Percentiles rank a stretch among this genome's conserved stretches.
Conservation (phyloP, 2,888 invertebrate species). For the Cheilosia vulpina region DNA sequence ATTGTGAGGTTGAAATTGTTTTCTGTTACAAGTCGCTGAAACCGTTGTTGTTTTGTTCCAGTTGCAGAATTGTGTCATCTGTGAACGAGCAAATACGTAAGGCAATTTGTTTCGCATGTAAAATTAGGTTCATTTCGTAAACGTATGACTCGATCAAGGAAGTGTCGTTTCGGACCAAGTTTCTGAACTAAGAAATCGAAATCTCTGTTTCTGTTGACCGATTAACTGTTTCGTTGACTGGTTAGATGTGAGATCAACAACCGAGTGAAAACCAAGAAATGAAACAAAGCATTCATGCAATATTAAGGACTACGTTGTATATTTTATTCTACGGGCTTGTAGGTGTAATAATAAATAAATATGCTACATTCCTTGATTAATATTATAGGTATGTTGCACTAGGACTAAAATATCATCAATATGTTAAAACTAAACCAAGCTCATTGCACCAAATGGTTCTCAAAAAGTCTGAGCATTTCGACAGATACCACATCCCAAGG, state of each 20-base stretch:
- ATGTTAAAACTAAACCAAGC: constrained; percentile 6
- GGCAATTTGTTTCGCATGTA: too few relatives aligned
- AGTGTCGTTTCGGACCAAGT: too few relatives aligned
- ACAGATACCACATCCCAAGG: constrained; percentile 98
- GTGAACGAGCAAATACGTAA: too few relatives aligned
- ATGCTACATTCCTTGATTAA: constrained; percentile 33
- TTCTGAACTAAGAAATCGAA: too few relatives aligned
- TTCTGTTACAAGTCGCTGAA: too few relatives aligned
- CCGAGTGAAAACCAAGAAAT: not conserved
- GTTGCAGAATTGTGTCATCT: too few relatives aligned
- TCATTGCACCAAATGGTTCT: constrained; percentile 40
- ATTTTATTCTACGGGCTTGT: constrained; percentile 20
- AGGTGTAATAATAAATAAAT: constrained; percentile 27
- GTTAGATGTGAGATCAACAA: not conserved
- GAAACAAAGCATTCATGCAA: not conserved
- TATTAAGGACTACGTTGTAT: constrained; percentile 31
- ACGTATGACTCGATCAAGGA: too few relatives aligned
- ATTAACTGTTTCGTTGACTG: too few relatives aligned
- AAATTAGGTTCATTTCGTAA: too few relatives aligned
- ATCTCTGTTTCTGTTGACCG: too few relatives aligned
- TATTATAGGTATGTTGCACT: constrained; percentile 13
- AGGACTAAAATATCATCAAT: constrained; percentile 33
- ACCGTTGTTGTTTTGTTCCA: too few relatives aligned
- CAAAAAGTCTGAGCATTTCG: constrained; percentile 96
- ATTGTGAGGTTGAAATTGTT: too few relatives aligned